Evolutionary conservation across 2,888 invertebrate genomes (phyloP), one percentile per base, ranked within the genome.

Genomic region (Drosophila aldrichi): DNA sequence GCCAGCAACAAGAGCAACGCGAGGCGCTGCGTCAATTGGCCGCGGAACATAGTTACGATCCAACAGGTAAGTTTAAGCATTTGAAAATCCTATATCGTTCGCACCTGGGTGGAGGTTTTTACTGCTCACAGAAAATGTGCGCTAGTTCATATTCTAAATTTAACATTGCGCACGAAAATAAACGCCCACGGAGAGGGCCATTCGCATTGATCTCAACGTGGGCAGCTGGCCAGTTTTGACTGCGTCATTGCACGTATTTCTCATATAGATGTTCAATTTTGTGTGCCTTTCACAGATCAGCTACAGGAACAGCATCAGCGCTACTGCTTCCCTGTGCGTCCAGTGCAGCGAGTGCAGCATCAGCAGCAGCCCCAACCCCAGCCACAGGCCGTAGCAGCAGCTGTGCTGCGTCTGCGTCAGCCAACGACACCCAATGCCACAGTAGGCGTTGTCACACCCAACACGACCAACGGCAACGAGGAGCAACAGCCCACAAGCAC

Each of bases 251-350:
- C 48, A 56, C 18, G 41, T 22, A 63, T 40, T 40, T 48, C 38
- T 60, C 43, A 20, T 25, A 38, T 14, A 32, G 16, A 46, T 58
- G 43, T 70, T 61, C 6, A 54, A 60, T 46, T 57, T 54, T 69
- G n/a, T 48, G 29, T 58, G 29, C 36, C n/a, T 40, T 56, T 62
- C 66, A n/a, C 68, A 88, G 82, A 88, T 65, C 89, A 87, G 69
- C 82, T 90, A 41, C 91, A 88, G 78, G 92, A 92, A 63, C 91
- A 91, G 74, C 92, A 92, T 71, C 92, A 92, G 74, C 90, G 92
- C 40, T 92, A 90, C 74, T 92, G 92, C 72, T 93, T 92, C 78
- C 92, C 93, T 4, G 92, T 93, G 29, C 90, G 93, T 38, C 93
- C 93, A 44, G 91, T 92, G 75, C 92, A 92, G 52, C 81, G 93